phyloP scores from a whole-genome alignment of 2,113 vertebrate species.

The Coracopsis vasa region DNA sequence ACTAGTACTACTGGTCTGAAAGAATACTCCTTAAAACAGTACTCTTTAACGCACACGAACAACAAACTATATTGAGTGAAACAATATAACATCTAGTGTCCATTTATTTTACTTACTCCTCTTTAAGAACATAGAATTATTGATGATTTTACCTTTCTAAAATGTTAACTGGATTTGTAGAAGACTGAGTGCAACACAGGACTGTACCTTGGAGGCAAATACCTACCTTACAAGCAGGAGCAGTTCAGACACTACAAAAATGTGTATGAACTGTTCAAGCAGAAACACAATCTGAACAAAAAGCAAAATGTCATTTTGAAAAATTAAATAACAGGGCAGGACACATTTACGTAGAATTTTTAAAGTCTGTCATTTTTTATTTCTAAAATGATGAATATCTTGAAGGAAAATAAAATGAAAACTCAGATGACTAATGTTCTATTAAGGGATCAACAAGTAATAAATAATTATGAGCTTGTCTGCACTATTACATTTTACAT shows the following conservation, averaged over 20 bases:
- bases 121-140: not conserved
- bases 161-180: not conserved
- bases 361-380: not conserved
- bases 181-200: not conserved
- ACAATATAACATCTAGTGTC: not conserved
- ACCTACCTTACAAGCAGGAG: not conserved
- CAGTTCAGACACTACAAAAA: not conserved
- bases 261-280: not conserved
- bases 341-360: not conserved
- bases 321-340: constrained; percentile 3
- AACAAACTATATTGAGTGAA: not conserved
- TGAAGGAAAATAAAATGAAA: not conserved
- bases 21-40: not conserved
- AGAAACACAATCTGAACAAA: not conserved
- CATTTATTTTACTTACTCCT: not conserved
- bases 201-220: not conserved
- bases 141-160: not conserved
- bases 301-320: not conserved
- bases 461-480: not conserved
- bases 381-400: not conserved
- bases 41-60: not conserved
- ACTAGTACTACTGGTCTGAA: not conserved
- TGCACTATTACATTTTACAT: not conserved
- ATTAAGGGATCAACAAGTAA: not conserved
- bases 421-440: not conserved